phyloP scores from a whole-genome alignment of 2,888 invertebrate species.

The Pelosia muscerda region DNA sequence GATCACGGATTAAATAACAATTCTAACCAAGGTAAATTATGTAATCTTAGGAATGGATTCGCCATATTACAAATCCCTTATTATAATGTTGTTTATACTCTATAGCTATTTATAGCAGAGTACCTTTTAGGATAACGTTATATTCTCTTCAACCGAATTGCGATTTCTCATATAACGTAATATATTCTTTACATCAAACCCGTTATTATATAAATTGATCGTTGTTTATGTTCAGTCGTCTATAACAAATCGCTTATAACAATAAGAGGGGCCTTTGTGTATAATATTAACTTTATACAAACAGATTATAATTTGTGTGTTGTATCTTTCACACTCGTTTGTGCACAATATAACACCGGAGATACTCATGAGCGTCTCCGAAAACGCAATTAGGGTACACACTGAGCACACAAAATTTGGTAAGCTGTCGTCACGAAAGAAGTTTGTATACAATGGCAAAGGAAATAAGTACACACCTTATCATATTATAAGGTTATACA shows the following conservation, averaged over 20 bases:
- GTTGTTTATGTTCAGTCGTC: neutral
- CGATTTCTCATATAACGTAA: neutral
- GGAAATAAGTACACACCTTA: too few species aligned
- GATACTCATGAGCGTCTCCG: too few species aligned
- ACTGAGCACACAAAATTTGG: too few species aligned
- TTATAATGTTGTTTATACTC: too few species aligned
- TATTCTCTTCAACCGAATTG: neutral
- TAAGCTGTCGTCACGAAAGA: too few species aligned
- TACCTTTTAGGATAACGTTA: neutral
- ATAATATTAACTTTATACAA: neutral
- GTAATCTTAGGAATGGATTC: neutral
- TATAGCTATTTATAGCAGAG: too few species aligned
- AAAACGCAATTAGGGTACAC: too few species aligned
- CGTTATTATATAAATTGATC: neutral
- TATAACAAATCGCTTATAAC: conserved; percentile 4
- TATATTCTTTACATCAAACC: neutral
- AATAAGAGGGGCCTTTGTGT: conserved; percentile 1
- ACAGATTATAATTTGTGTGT: conserved; percentile 2
- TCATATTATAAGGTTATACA: too few species aligned
- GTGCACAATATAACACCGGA: too few species aligned
- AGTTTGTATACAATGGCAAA: too few species aligned
- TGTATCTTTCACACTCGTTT: neutral
- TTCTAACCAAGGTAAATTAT: neutral
- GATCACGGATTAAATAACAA: neutral
- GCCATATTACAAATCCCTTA: neutral